These are phyloP conservation scores for Isoperla grammatica DNA, from an alignment of 2,888 invertebrate species.

Conservation along the genomic window DNA sequence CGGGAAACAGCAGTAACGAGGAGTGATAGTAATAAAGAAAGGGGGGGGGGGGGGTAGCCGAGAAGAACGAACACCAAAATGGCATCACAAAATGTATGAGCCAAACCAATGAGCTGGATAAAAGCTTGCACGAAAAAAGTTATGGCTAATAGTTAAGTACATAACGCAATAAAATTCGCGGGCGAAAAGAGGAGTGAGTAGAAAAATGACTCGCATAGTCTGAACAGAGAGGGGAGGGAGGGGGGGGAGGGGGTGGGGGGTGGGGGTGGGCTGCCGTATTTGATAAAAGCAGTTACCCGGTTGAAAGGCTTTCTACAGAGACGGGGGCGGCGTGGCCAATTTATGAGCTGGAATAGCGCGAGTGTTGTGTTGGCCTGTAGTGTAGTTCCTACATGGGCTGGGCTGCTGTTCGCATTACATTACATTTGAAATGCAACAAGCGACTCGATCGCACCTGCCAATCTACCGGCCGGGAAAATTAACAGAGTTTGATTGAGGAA, in stretches of 20 bases:
- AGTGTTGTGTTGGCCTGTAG: too few relatives aligned
- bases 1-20: too few relatives aligned
- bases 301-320: conserved; percentile 25
- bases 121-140: conserved; percentile 26
- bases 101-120: conserved; percentile 28
- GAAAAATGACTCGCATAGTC: conserved; percentile 14
- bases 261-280: conserved; percentile 26
- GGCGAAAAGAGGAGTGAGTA: conserved; percentile 19
- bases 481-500: too few relatives aligned
- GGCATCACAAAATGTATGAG: conserved; percentile 27
- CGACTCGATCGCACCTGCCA: too few relatives aligned
- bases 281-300: conserved; percentile 31
- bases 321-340: conserved; percentile 26
- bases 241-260: conserved; percentile 9
- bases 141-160: conserved; percentile 31
- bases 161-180: conserved; percentile 30
- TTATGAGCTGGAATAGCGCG: conserved; percentile 28
- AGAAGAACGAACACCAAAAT: conserved; percentile 24
- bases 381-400: too few relatives aligned
- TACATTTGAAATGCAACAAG: too few relatives aligned
- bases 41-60: neutral
- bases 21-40: conserved; percentile 13
- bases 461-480: too few relatives aligned
- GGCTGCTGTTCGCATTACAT: too few relatives aligned
- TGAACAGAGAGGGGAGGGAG: conserved; percentile 6